These are phyloP conservation scores for Podilymbus podiceps DNA, from an alignment of 2,113 vertebrate genomes.

Conservation along the genomic window DNA sequence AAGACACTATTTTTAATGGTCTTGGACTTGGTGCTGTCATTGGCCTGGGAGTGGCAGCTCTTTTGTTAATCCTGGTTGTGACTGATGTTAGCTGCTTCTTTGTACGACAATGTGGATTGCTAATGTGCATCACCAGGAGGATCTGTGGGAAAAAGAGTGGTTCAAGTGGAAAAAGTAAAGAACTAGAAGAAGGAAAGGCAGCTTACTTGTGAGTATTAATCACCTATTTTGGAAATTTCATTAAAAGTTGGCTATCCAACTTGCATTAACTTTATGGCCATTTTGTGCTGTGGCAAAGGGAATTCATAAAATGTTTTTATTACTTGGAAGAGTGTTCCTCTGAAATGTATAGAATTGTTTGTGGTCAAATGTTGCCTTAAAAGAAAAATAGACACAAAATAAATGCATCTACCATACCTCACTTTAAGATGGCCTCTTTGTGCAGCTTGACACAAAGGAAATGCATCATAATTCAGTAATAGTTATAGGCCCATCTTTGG, in stretches of 20 bases:
- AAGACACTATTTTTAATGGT: conserved; percentile 96
- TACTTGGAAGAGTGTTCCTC: neutral
- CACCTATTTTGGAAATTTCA: neutral
- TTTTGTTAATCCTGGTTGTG: conserved; percentile 91
- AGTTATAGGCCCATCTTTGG: neutral
- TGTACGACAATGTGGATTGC: conserved; percentile 91
- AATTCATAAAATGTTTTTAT: neutral
- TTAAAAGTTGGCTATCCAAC: neutral
- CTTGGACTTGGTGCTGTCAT: conserved; percentile 92
- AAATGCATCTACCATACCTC: neutral
- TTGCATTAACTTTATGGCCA: neutral
- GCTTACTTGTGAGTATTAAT: conserved; percentile 92
- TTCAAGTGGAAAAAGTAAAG: conserved; percentile 93
- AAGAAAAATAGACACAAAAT: neutral
- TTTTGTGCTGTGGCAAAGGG: neutral
- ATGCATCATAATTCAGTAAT: neutral
- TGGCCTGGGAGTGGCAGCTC: conserved; percentile 88
- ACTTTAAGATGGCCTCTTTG: neutral
- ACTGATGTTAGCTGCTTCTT: conserved; percentile 98
- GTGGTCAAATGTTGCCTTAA: neutral
- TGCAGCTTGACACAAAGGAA: neutral
- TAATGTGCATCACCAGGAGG: conserved; percentile 95
- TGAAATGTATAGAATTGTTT: neutral
- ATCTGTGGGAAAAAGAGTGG: conserved; percentile 94
- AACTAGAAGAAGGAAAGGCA: conserved; percentile 96